Conservation (phyloP, 2,797 vertebrate genomes). For the Vultur gryphus region DNA sequence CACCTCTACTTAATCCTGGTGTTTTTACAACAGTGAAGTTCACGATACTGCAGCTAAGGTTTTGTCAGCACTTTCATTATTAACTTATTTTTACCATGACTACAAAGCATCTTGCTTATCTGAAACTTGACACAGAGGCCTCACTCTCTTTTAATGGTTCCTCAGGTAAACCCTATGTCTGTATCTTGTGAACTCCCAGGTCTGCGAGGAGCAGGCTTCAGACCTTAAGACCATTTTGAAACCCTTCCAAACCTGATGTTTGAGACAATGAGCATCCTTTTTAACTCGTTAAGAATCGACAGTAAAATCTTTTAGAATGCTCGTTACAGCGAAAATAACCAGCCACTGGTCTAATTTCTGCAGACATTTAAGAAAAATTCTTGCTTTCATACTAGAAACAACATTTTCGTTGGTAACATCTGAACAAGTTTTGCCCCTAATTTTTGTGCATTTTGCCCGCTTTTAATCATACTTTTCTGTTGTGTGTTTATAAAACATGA, state of each 20-base stretch:
- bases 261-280: background rate
- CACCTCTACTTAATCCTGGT: slow-evolving; percentile 12
- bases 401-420: background rate
- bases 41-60: background rate
- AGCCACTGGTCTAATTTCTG: slow-evolving; percentile 21
- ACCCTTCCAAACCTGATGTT: background rate
- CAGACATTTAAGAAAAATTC: background rate
- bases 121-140: slow-evolving; percentile 13
- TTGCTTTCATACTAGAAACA: background rate
- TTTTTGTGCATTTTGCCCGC: background rate
- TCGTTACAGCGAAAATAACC: slow-evolving; percentile 37
- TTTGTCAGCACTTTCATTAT: slow-evolving; percentile 55
- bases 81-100: slow-evolving; percentile 32
- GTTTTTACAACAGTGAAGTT: slow-evolving; percentile 60
- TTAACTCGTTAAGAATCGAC: background rate
- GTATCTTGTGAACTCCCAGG: background rate
- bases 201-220: background rate
- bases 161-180: background rate
- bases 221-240: background rate
- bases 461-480: slow-evolving; percentile 39
- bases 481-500: background rate
- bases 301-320: background rate
- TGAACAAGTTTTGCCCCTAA: background rate
- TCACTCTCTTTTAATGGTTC: background rate
- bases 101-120: background rate